phyloP scores from a whole-genome alignment of 2,113 vertebrate species.

The Nothobranchius kuhntae region DNA sequence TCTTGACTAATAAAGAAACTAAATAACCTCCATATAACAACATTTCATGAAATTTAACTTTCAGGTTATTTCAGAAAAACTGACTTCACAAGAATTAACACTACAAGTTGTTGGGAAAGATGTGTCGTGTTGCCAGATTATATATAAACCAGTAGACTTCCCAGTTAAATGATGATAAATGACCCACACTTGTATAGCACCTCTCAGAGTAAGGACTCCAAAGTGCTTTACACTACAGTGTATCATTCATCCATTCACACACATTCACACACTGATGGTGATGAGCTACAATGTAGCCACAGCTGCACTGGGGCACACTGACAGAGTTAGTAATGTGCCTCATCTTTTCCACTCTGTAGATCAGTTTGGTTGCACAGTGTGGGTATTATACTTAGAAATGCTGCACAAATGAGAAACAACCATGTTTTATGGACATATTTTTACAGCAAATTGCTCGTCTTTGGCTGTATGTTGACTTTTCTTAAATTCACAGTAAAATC shows the following conservation, averaged over 20 bases:
- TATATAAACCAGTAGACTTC: not conserved
- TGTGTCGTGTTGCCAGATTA: not conserved
- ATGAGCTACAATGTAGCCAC: too few species aligned
- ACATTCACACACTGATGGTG: too few species aligned
- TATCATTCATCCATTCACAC: too few species aligned
- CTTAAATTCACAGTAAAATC: conserved; percentile 29
- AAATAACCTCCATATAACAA: too few species aligned
- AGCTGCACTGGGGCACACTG: too few species aligned
- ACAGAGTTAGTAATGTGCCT: not conserved
- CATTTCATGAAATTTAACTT: too few species aligned
- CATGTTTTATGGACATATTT: conserved; percentile 11
- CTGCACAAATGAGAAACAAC: conserved; percentile 12
- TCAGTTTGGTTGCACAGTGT: conserved; percentile 11
- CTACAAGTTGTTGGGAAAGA: not conserved
- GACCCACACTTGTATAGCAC: too few species aligned
- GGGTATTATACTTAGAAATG: not conserved
- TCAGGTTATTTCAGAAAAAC: not conserved
- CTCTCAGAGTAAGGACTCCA: too few species aligned
- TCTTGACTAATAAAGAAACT: too few species aligned
- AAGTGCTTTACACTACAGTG: too few species aligned
- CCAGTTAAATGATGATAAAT: too few species aligned
- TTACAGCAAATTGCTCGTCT: conserved; percentile 24
- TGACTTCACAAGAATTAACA: not conserved
- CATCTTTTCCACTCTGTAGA: conserved; percentile 18
- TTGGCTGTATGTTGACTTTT: conserved; percentile 26